Evolutionary conservation across 2,888 invertebrate species (phyloP), one percentile per base, ranked within the genome.

Genomic region (Drosophila villosipedis): DNA sequence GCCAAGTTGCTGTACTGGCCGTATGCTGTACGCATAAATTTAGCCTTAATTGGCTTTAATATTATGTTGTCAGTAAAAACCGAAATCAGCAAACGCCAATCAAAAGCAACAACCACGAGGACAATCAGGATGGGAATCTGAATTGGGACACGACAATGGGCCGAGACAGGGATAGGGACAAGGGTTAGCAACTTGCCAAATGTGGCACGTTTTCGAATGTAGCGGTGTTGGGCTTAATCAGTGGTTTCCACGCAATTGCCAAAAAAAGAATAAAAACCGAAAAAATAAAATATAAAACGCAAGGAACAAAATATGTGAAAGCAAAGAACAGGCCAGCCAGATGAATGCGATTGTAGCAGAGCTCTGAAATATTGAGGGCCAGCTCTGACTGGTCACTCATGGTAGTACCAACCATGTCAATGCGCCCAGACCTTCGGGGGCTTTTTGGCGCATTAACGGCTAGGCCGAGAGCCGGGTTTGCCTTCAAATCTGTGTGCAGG

Each of bases 11-110:
- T 49, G 67, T 59, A 77, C 80, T 82, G 82, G 72, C 83, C 80
- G 78, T 76, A 76, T 84, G 82, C 83, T 76, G 88, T 61, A 85
- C 90, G 86, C 88, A 89, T 89, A 89, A 89, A 89, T 89, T 90
- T 89, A 84, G 76, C 89, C 88, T 84, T 89, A 89, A 89, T 89
- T 89, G 89, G 90, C 83, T 86, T 83, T 89, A 89, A 89, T 89
- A 89, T 89, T 90, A 89, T 89, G 89, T 89, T 89, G 89, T 87
- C 89, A 85, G 89, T 76, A 67, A 81, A 74, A 68, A 61, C 67
- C 67, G 71, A 80, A 81, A 81, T 80, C 80, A 78, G 69, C 69
- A 76, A 73, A 86, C 84, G 78, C 80, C 80, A 86, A 89, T 86
- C 86, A 86, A 85, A 85, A 86, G 82, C 73, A 78, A 73, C 86